Evolutionary conservation across 2,113 vertebrate species (phyloP).

Genomic region (Globicephala melas): DNA sequence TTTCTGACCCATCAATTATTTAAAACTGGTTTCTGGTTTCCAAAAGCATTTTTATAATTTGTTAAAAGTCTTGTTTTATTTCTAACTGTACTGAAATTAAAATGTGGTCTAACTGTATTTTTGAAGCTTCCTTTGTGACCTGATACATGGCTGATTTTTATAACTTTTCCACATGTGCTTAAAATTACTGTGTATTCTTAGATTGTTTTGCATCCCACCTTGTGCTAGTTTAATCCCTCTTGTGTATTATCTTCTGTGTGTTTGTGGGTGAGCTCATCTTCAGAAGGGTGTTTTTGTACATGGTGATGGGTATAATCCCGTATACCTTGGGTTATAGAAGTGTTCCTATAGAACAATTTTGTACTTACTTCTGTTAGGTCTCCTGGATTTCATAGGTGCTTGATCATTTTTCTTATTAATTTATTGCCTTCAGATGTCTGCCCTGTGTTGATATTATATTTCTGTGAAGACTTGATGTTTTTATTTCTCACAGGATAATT

Average conservation of each 20-base stretch:
- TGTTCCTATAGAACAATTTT: background rate
- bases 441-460: background rate
- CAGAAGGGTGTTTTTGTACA: background rate
- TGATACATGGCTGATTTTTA: constrained; percentile 21
- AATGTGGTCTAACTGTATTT: constrained; percentile 15
- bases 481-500: background rate
- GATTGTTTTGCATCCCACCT: background rate
- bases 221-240: background rate
- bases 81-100: constrained; percentile 21
- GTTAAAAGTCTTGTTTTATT: background rate
- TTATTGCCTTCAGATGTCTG: background rate
- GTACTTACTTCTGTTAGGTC: background rate
- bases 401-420: background rate
- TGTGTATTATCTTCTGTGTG: background rate
- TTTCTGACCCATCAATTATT: constrained; percentile 42
- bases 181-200: background rate
- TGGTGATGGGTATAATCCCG: background rate
- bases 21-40: constrained; percentile 41
- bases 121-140: constrained; percentile 11
- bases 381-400: background rate
- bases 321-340: background rate
- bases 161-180: background rate
- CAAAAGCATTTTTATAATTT: constrained; percentile 49
- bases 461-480: background rate
- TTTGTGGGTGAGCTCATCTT: background rate